Percentiles rank a stretch among this genome's conserved stretches.
Evolutionary conservation across 2,888 invertebrate species (phyloP).

Genomic region (Pecten maximus): DNA sequence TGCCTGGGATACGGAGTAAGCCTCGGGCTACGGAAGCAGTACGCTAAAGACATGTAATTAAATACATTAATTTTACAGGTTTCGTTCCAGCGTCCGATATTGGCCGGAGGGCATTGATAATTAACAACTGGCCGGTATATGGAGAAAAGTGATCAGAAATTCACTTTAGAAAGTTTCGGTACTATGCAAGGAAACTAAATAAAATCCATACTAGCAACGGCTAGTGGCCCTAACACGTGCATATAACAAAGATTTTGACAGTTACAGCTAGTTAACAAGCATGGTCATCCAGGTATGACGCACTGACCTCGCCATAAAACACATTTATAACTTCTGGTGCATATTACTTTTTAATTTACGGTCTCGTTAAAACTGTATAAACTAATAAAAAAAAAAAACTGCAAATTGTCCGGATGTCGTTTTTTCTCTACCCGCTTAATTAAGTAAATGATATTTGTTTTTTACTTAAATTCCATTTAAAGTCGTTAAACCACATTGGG

Average conservation of each 20-base stretch:
- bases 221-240: background rate
- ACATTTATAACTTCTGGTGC: background rate
- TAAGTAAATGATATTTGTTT: slow-evolving; percentile 17
- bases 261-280: background rate
- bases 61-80: background rate
- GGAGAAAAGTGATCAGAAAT: background rate
- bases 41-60: background rate
- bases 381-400: background rate
- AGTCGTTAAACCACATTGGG: background rate
- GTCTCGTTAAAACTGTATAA: slow-evolving; percentile 2
- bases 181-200: background rate
- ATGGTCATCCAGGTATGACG: background rate
- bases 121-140: background rate
- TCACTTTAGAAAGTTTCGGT: background rate
- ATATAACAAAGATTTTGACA: background rate
- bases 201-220: background rate
- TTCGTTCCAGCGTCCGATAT: background rate
- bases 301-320: background rate
- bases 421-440: background rate
- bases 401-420: background rate
- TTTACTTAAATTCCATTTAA: slow-evolving; percentile 6
- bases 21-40: background rate
- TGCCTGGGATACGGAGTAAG: background rate
- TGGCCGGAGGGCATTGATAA: background rate
- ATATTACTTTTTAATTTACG: background rate